Base-by-base conservation (phyloP, 2,888 invertebrate species). In the Meteorus cinctellus region DNA sequence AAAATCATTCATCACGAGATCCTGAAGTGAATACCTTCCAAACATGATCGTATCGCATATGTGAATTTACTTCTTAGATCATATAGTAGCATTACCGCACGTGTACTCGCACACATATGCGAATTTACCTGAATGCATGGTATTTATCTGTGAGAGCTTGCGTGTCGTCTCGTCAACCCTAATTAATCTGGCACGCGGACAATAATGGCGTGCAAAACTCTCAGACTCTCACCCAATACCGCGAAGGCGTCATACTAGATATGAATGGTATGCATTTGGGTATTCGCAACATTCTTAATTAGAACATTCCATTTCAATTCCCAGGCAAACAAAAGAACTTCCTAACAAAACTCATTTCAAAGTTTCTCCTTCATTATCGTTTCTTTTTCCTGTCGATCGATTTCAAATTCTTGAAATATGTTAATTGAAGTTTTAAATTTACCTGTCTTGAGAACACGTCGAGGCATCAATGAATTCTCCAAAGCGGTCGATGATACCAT, bases 391-490 rank as follows among this genome's bases (percentile, higher is more conserved):
- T 41, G 12, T 12, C 12, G 41, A 41, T 41, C 41, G 12, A 41
- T 12, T 12, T 41, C 1, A 2, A 16, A 31, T 29, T 29, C n/a
- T 29, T 62, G 12, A 12, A 62, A 29, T 29, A 5, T 29, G 27
- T 62, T 14, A 62, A 27, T n/a, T 24, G 60, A 24, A 16, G n/a
- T 34, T 63, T 34, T 12, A 55, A 71, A 66, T 48, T 77, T 84
- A 89, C 89, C 89, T 80, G 89, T 87, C 72, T 89, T 89, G 19
- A 87, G 83, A 16, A 88, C 82, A 69, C 82, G 86, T 29, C 86
- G 84, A n/a, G 77, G 71, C 10, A 80, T 75, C 8, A 80, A 80
- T 24, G 76, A 34, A 74, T 80, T 51, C 69, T 80, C 83, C 10
- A 82, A 82, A 27, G 85, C 84, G 14, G 41, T 59, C 1, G 72